Evolutionary conservation across 2,113 vertebrate genomes (phyloP), one percentile per base, ranked within the genome.

Genomic region (Noturus placidus): DNA sequence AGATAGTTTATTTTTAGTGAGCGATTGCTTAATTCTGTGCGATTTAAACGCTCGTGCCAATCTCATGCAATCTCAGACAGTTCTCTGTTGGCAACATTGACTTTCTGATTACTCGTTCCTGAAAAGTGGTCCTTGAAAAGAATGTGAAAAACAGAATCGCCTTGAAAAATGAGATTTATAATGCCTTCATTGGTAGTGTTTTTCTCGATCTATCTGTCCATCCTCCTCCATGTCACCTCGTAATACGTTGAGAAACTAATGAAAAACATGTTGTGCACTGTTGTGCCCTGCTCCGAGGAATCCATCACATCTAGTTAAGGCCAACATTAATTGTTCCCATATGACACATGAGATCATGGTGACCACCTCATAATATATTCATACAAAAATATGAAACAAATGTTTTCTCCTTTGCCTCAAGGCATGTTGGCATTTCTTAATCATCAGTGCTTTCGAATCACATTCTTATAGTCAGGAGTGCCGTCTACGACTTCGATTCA

Each of bases 281-380:
- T 52, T 38, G 38, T 42, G 84, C 42, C 70, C 74, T 83, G 50
- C 20, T 74, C 56, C n/a, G 54, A 86, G 87, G 67, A 82, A 82
- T 61, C 52, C n/a, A 70, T 88, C 76, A 80, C 65, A 79, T 88
- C 83, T 81, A 80, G 17, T 70, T 76, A 33, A 63, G 59, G 25
- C 85, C 72, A 84, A 13, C 56, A 86, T 67, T 83, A 83, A 84
- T 83, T 84, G 88, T 57, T 90, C 52, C 89, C 83, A 77, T 67
- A 86, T 85, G 82, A 72, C 69, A 82, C 35, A 78, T 86, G 77
- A 76, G 46, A 27, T 90, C 65, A 61, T 27, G 54, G 14, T 74
- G 78, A 61, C 63, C 69, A 61, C 52, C 65, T 72, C 59, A 69
- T 50, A 14, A 80, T 81, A n/a, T 54, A 70, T 70, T 70, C n/a